Base-by-base conservation (phyloP, 1,140 invertebrate species). In the Dendroctonus ponderosae region DNA sequence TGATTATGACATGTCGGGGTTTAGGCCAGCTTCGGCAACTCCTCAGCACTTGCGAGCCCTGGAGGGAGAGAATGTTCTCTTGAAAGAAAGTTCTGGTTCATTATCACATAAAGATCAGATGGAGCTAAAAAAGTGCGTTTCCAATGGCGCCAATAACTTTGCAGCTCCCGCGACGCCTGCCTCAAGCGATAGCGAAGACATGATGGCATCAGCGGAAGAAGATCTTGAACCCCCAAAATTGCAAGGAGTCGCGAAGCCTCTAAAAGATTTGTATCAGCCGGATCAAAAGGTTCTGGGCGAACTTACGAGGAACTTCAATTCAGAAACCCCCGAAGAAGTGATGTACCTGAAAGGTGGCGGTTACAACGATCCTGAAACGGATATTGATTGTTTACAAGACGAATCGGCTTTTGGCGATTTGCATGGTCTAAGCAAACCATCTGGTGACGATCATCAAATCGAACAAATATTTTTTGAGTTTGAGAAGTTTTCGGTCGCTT, bases 101-200 rank as follows among this genome's bases (percentile, higher is more conserved):
- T 76, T 76, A 52, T 71, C 74, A 14, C 48, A 53, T 39, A 71
- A 72, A 60, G 62, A 62, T 7, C 68, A 61, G 42, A 37, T 69
- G 14, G 58, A 68, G 7, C 26, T 71, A 12, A 69, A 63, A 11
- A 67, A 59, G 49, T 44, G 42, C 7, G 46, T 54, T 3, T 44
- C 48, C 26, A 11, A 11, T 48, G 2, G 43, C 4, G 1, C 37
- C 5, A 12, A 63, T 6, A 26, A 26, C 26, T 26, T 26, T 26
- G 26, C 26, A 26, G 42, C 51, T 7, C 53, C 26, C 41, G n/a
- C 56, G 7, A 74, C 68, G 50, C 70, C 71, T 38, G 62, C 62
- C 8, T 26, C 75, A 9, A 85, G 83, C 4, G 84, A 85, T 67
- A 75, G 78, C 7, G 85, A 86, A 75, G 83, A 85, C 53, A 68